Evolutionary conservation across 2,113 vertebrate species (phyloP).

Genomic region (Talpa occidentalis): DNA sequence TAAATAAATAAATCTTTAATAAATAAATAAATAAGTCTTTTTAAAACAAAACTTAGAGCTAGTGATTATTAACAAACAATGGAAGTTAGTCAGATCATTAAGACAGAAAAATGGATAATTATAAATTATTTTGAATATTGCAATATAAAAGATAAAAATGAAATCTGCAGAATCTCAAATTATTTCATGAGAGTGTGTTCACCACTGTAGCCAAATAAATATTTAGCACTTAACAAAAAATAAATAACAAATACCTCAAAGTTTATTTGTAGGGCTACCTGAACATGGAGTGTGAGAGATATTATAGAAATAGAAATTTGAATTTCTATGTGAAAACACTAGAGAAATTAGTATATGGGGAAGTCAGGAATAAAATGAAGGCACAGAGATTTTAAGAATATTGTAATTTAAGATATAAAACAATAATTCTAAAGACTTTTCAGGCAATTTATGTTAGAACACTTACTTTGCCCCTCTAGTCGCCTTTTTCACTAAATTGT

Average conservation of each 20-base stretch:
- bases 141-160: background rate
- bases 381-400: background rate
- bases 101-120: background rate
- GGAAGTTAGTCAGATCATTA: background rate
- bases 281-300: background rate
- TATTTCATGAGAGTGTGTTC: background rate
- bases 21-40: too few relatives aligned
- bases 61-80: background rate
- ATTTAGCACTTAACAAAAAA: background rate
- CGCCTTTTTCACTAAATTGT: conserved; percentile 51
- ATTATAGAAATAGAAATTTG: background rate
- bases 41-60: too few relatives aligned
- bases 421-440: background rate
- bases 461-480: background rate
- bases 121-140: conserved; percentile 4
- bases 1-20: too few relatives aligned
- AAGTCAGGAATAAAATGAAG: background rate
- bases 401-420: background rate
- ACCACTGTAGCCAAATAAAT: background rate
- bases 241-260: background rate
- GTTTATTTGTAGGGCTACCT: background rate
- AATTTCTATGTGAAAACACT: background rate
- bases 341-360: background rate
- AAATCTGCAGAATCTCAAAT: background rate
- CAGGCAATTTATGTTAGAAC: background rate